Evolutionary conservation across 30 jellyfish, hydroid and myxozoan species (phyloP), one percentile per base, ranked within the genome.

Genomic region (Catostylus mosaicus): DNA sequence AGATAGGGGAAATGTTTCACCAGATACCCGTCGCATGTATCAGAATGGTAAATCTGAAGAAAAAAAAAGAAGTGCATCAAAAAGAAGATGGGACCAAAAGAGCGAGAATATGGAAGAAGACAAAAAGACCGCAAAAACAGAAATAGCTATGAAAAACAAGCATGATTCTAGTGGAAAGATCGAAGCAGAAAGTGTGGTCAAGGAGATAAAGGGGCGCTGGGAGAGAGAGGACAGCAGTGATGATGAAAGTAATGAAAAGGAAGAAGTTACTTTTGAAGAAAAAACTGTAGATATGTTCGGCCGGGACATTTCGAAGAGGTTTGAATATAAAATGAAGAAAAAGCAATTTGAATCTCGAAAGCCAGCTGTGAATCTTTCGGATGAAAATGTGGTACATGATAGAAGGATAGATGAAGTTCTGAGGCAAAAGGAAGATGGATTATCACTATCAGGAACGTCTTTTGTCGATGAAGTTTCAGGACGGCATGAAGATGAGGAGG

Each of bases 261-360:
- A 63, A 9, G 64, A 74, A 52, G 56, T 11, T 38, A 23, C 20
- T 47, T 59, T n/a, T 18, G 45, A 29, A 26, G 75, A 36, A 23
- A 23, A 26, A 16, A 50, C 43, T 2, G 88, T 67, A 20, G 92
- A 82, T 1, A 34, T 51, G 16, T 82, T 82, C 35, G 92, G 92
- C 18, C 78, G 92, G 6, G 92, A 82, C 60, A 82, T 82, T 27
- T 68, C 92, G 20, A 82, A 74, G 74, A 43, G 85, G n/a, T 24
- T 1, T 34, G 73, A 77, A 16, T 77, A 35, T 30, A 61, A 35
- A 9, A 11, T 22, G 54, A 73, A 73, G 71, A 31, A 31, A 30
- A 47, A 48, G 52, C 57, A 52, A 30, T n/a, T 30, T 18, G 60
- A 38, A 3, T 0, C 47, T 12, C 67, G 46, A 70, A 3, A 50